Base-by-base conservation (phyloP, 2,113 vertebrate genomes). In the Protobothrops flavoviridis region DNA sequence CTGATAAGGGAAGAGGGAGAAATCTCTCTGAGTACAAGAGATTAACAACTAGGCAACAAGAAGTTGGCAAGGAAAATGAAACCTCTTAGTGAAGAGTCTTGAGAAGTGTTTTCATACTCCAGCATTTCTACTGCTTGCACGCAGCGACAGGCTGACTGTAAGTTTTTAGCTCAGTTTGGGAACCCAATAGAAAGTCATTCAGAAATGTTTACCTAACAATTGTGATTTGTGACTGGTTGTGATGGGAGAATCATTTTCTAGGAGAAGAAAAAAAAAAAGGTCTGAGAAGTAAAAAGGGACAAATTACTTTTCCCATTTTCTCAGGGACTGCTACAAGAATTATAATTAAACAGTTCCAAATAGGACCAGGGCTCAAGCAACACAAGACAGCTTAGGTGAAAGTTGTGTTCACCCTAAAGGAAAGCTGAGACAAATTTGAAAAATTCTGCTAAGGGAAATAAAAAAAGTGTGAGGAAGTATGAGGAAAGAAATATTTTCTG, bases 21-120 rank as follows among this genome's bases (percentile, higher is more conserved):
- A 52, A 50, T 0, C 64, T 96, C 92, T 95, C 95, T 93, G 92
- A 56, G 95, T 95, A 50, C 95, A 97, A 97, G 93, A 96, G 96
- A 96, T 59, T 96, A 96, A 96, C 93, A 97, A 21, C 89, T 89
- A 87, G 92, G 90, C 91, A 95, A 95, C 89, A 89, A 92, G 59
- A 92, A 94, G 91, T 91, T 97, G 95, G 95, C 92, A 64, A 74
- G 86, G 86, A 95, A 93, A 96, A 56, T 95, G 57, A 94, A 50
- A 89, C 53, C 96, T n/a, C 1, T 0, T 69, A 57, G 91, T 92
- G 94, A 94, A 96, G 87, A 33, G 29, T 94, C 88, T 92, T 91
- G 92, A 92, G 94, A 93, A 94, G 59, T 0, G 0, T 59, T 0
- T 74, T 33, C 26, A 0, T 50, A 85, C 0, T 0, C 93, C 91